These are phyloP conservation scores for Bemisia tabaci DNA, from an alignment of 1,140 invertebrate genomes.

Conservation along the genomic window DNA sequence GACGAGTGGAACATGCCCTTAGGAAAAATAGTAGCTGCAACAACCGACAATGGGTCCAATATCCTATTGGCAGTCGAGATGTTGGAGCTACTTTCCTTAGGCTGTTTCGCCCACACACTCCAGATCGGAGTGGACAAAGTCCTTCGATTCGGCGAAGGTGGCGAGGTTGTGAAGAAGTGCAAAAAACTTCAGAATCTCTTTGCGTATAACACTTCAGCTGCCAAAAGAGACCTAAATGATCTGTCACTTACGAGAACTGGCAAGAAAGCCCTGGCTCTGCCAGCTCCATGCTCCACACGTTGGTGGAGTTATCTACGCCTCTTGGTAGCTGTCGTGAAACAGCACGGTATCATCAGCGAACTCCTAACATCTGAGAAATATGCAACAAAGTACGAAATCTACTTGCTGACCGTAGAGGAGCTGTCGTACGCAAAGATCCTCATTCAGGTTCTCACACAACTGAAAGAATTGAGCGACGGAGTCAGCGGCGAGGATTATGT, in stretches of 20 bases:
- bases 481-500: neutral
- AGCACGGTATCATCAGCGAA: neutral
- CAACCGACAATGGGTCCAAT: neutral
- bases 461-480: neutral
- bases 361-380: neutral
- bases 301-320: neutral
- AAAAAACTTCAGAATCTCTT: neutral
- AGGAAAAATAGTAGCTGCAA: neutral
- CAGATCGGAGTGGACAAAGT: neutral
- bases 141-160: too few species aligned
- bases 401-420: neutral
- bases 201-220: neutral
- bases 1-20: neutral
- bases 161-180: neutral
- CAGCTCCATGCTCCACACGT: neutral
- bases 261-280: neutral
- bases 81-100: neutral
- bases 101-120: neutral
- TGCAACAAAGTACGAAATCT: neutral
- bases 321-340: neutral
- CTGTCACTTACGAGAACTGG: neutral
- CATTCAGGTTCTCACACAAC: neutral
- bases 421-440: neutral
- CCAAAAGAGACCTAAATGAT: neutral
- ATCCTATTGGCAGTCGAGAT: neutral